Evolutionary conservation across 2,113 vertebrate species (phyloP), one percentile per base, ranked within the genome.

Genomic region (Mirounga angustirostris): DNA sequence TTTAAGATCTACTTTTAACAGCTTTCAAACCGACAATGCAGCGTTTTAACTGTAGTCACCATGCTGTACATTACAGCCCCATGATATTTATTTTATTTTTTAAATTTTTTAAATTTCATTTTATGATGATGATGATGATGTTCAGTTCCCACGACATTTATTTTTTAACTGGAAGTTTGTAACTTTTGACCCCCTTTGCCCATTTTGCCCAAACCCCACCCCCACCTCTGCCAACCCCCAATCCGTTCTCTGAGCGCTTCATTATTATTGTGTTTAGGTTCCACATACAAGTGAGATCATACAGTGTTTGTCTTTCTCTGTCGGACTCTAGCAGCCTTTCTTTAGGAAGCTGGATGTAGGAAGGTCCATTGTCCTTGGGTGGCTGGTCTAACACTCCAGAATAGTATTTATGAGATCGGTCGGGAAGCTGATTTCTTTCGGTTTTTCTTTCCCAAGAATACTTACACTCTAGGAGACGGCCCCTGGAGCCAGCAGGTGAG

Each of bases 371-470:
- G 13, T 22, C 3, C n/a, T 14, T 13, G n/a, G 65, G 52, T 9
- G 18, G 16, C 67, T 59, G 43, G 4, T 22, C n/a, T 19, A 46
- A 33, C 21, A 22, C 50, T 59, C 63, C 65, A 36, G 85, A 56
- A 73, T 56, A 56, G 40, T 3, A 15, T 30, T 80, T 63, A 9
- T n/a, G 58, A 94, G 52, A n/a, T 26, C 50, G 40, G 50, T 26
- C 28, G 28, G 74, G 59, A 90, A 82, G 46, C 26, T 40, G 28
- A 93, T 7, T 8, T 52, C 8, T 52, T 82, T 89, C 7, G 13
- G 0, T 85, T 89, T 93, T 50, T 95, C 52, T 89, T 85, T 82
- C 56, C 58, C 18, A 65, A 98, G 96, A 97, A 91, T 81, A 91
- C 43, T 2, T 40, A 54, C 3, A 6, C 76, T 40, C 6, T 65